Percentiles rank a stretch among this genome's conserved stretches.
phyloP scores from a whole-genome alignment of 2,888 invertebrate species.

The Acronicta psi region DNA sequence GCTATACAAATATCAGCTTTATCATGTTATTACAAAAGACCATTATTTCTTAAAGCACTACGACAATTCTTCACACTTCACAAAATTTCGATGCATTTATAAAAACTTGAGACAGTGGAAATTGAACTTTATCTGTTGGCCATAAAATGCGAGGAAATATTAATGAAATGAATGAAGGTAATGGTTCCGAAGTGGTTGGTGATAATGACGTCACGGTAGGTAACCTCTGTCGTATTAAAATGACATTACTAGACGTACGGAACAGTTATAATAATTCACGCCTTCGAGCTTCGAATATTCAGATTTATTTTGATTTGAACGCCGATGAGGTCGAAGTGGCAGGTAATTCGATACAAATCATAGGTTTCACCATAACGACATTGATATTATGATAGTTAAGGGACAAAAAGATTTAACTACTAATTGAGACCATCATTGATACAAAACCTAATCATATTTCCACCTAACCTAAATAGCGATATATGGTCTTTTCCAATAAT shows the following conservation, averaged over 20 bases:
- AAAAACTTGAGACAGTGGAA: slow-evolving; percentile 25
- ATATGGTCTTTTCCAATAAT: no score
- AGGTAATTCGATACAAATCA: slow-evolving; percentile 48
- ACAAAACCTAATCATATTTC: background rate
- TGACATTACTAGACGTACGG: slow-evolving; percentile 82
- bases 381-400: slow-evolving; percentile 30
- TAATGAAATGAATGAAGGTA: slow-evolving; percentile 13
- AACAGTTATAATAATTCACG: slow-evolving; percentile 83
- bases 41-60: slow-evolving; percentile 65
- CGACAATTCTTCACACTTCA: slow-evolving; percentile 54
- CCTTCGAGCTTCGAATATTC: slow-evolving; percentile 70
- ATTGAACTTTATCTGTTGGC: slow-evolving; percentile 49
- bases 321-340: slow-evolving; percentile 43
- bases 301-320: slow-evolving; percentile 62
- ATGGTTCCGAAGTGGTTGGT: slow-evolving; percentile 60
- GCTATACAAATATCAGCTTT: slow-evolving; percentile 67
- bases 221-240: slow-evolving; percentile 82
- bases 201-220: slow-evolving; percentile 85
- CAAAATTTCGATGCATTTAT: slow-evolving; percentile 20
- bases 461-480: no score
- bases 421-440: background rate
- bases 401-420: slow-evolving; percentile 3
- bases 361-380: slow-evolving; percentile 23
- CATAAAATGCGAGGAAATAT: slow-evolving; percentile 31
- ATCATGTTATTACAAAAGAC: slow-evolving; percentile 63